Conservation (phyloP, 2,888 invertebrate species). For the Diachrysia chrysitis region DNA sequence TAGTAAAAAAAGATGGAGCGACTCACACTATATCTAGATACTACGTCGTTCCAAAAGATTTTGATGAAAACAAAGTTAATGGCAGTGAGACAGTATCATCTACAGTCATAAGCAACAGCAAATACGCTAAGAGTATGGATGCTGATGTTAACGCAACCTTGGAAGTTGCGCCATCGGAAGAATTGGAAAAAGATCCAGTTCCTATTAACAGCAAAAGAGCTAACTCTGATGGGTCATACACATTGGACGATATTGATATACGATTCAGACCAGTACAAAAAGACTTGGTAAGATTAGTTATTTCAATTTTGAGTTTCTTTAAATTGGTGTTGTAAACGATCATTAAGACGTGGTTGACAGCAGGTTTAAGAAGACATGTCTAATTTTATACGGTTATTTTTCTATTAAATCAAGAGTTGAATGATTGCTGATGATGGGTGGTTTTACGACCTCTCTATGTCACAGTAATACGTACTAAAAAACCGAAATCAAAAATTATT, state of each 20-base stretch:
- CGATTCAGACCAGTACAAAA: neutral
- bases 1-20: constrained; percentile 38
- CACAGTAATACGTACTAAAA: too few relatives aligned
- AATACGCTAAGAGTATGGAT: neutral
- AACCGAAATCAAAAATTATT: too few relatives aligned
- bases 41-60: constrained; percentile 40
- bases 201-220: neutral
- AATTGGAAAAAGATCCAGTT: neutral
- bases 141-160: neutral
- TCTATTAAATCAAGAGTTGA: too few relatives aligned
- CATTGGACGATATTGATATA: neutral
- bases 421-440: too few relatives aligned
- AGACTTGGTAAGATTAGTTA: neutral
- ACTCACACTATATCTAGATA: constrained; percentile 41
- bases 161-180: neutral
- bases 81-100: neutral
- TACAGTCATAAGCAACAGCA: neutral
- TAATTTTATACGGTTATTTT: too few relatives aligned
- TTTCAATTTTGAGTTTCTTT: too few relatives aligned
- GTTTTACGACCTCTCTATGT: too few relatives aligned
- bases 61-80: neutral
- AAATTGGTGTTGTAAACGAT: too few relatives aligned
- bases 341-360: too few relatives aligned
- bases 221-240: neutral
- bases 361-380: too few relatives aligned